phyloP scores from a whole-genome alignment of 2,888 invertebrate genomes.

The Ganaspis brasiliensis region DNA sequence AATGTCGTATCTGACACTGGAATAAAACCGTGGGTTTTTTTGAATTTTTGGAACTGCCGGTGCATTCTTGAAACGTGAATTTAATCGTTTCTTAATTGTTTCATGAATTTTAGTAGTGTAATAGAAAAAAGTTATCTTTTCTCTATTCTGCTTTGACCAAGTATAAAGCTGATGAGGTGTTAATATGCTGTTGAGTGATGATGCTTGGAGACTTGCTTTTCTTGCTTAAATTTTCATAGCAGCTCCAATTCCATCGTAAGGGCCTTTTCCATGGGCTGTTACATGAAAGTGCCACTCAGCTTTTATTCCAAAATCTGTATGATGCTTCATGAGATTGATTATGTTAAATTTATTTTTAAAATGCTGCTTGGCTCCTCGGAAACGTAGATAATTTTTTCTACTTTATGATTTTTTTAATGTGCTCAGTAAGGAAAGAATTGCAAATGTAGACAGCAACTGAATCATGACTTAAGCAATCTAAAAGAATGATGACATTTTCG shows the following conservation, averaged over 20 bases:
- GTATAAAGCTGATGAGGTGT: slow-evolving; percentile 18
- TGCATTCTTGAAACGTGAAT: slow-evolving; percentile 7
- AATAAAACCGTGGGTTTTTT: not conserved
- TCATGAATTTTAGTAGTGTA: not conserved
- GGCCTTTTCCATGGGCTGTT: slow-evolving; percentile 58
- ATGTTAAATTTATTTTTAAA: slow-evolving; percentile 14
- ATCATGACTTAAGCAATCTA: slow-evolving; percentile 18
- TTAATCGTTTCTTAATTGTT: not conserved
- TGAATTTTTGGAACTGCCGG: slow-evolving; percentile 16
- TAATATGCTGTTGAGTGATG: not conserved
- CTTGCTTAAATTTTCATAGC: slow-evolving; percentile 49
- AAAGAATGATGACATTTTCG: slow-evolving; percentile 21
- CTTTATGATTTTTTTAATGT: not conserved
- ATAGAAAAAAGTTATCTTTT: slow-evolving; percentile 7
- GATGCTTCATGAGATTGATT: slow-evolving; percentile 3
- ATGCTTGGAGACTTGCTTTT: slow-evolving; percentile 39
- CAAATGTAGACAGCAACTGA: not conserved
- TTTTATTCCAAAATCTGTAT: not conserved
- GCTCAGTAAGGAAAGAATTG: not conserved
- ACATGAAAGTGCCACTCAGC: slow-evolving; percentile 41
- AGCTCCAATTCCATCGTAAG: slow-evolving; percentile 55
- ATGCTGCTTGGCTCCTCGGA: slow-evolving; percentile 5
- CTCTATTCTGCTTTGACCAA: not conserved
- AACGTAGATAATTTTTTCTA: slow-evolving; percentile 7
- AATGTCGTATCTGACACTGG: slow-evolving; percentile 1